Evolutionary conservation across 2,888 invertebrate genomes (phyloP).

Genomic region (Fragum sueziense): DNA sequence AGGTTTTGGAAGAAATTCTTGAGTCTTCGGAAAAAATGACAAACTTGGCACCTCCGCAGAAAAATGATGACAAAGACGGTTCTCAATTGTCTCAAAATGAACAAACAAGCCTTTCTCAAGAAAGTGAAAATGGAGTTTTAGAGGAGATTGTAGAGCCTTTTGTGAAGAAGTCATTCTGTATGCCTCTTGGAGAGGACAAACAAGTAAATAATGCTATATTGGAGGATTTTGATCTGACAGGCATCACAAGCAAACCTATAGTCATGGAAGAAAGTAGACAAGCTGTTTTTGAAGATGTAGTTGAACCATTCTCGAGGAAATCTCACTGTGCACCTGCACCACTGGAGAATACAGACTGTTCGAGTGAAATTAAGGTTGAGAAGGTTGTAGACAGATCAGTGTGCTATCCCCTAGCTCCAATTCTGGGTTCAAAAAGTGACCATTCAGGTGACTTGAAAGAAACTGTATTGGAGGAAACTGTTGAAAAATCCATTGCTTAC

Average conservation of each 20-base stretch:
- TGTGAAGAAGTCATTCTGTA: neutral
- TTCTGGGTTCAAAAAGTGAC: neutral
- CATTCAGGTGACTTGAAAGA: neutral
- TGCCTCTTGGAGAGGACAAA: neutral
- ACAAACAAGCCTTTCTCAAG: neutral
- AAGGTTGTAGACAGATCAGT: slow-evolving; percentile 46
- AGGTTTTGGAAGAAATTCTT: neutral
- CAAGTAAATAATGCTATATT: neutral
- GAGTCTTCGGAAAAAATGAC: neutral
- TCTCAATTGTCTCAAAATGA: neutral
- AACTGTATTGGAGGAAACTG: slow-evolving; percentile 30
- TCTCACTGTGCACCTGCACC: neutral
- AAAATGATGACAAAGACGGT: neutral
- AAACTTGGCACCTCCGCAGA: no score
- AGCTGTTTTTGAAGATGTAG: neutral
- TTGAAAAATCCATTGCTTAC: slow-evolving; percentile 40
- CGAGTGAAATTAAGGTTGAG: slow-evolving; percentile 20
- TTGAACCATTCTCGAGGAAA: neutral
- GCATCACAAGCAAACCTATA: neutral
- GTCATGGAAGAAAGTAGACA: neutral
- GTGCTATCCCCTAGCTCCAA: slow-evolving; percentile 43
- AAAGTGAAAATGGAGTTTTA: neutral
- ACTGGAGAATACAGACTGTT: neutral
- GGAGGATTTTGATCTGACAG: neutral
- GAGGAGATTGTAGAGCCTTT: slow-evolving; percentile 12